Conservation (phyloP, 2,888 invertebrate species). For the Ormyrus pomaceus region DNA sequence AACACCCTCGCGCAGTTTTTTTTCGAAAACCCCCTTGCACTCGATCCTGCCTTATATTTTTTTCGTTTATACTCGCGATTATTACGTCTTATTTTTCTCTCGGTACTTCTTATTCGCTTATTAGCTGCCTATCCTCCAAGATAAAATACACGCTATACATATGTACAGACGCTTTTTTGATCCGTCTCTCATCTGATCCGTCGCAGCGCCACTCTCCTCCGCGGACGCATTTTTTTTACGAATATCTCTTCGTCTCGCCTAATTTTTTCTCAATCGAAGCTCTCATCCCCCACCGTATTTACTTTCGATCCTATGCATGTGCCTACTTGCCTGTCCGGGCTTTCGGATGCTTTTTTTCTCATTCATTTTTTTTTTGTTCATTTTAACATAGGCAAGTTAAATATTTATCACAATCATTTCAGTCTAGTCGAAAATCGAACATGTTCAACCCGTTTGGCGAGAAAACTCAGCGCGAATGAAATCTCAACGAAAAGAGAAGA, state of each 20-base stretch:
- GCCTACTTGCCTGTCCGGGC: slow-evolving; percentile 35
- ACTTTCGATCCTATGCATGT: slow-evolving; percentile 13
- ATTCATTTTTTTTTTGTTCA: slow-evolving; percentile 40
- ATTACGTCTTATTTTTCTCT: slow-evolving; percentile 43
- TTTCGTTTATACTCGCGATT: slow-evolving; percentile 51
- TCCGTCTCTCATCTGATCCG: slow-evolving; percentile 41
- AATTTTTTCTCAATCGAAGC: slow-evolving; percentile 10
- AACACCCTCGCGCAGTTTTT: slow-evolving; percentile 55
- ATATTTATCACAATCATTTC: slow-evolving; percentile 76
- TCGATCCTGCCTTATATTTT: slow-evolving; percentile 55
- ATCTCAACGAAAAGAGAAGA: slow-evolving; percentile 30
- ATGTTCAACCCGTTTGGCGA: slow-evolving; percentile 71
- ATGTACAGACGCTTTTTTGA: slow-evolving; percentile 68
- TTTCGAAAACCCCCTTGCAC: slow-evolving; percentile 52
- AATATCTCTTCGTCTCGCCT: slow-evolving; percentile 16
- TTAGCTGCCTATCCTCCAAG: slow-evolving; percentile 40
- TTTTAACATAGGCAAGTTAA: slow-evolving; percentile 75
- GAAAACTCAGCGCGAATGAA: slow-evolving; percentile 64
- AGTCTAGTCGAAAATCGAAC: slow-evolving; percentile 75
- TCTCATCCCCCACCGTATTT: slow-evolving; percentile 11
- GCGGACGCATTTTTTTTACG: background rate
- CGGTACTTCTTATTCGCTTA: slow-evolving; percentile 46
- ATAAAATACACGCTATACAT: slow-evolving; percentile 66
- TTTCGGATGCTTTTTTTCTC: slow-evolving; percentile 33
- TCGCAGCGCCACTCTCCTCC: background rate